Conservation (phyloP, 2,113 vertebrate genomes). For the Tylochromis polylepis region DNA sequence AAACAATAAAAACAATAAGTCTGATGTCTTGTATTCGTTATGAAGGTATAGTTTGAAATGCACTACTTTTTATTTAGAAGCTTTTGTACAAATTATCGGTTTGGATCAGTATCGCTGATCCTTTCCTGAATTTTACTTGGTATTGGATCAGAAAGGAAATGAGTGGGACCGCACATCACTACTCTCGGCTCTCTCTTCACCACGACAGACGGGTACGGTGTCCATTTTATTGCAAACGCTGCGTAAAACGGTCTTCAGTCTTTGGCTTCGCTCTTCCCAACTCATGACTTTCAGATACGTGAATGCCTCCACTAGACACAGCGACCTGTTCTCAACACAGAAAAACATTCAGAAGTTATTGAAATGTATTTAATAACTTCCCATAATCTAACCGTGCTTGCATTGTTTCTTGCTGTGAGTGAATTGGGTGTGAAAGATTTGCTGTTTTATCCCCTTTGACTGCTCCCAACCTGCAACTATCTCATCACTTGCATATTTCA, state of each 20-base stretch:
- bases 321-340: neutral
- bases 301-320: neutral
- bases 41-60: too few species aligned
- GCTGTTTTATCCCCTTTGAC: neutral
- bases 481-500: neutral
- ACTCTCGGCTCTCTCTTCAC: neutral
- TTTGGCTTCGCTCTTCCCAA: neutral
- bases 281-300: neutral
- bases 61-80: too few species aligned
- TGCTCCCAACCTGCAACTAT: neutral
- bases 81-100: too few species aligned
- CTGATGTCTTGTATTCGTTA: too few species aligned
- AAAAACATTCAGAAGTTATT: neutral
- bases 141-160: too few species aligned
- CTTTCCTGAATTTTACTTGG: too few species aligned
- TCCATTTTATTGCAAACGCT: accelerated
- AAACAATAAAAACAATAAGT: too few species aligned
- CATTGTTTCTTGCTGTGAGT: neutral
- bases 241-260: neutral
- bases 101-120: too few species aligned
- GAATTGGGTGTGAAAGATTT: neutral
- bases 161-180: neutral
- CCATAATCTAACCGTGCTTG: neutral
- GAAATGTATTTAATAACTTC: neutral
- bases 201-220: accelerated